Conservation (phyloP, 2,888 invertebrate species). For the Clitarchus hookeri region DNA sequence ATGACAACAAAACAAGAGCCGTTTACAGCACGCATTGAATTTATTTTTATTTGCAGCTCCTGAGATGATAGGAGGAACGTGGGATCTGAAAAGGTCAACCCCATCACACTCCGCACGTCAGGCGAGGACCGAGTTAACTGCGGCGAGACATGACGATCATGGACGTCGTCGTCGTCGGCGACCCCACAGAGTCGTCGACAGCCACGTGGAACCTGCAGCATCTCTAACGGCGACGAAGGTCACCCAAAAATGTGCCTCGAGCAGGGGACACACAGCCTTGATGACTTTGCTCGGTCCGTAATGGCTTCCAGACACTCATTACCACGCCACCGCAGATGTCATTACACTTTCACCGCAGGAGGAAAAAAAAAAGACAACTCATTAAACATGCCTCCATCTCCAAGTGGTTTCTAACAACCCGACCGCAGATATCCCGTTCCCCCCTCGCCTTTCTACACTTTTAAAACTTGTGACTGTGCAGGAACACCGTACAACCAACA, state of each 20-base stretch:
- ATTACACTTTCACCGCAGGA: neutral
- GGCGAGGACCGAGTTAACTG: too few relatives aligned
- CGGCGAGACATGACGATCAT: too few relatives aligned
- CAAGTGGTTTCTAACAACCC: constrained; percentile 10
- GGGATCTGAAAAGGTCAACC: too few relatives aligned
- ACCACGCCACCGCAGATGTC: constrained; percentile 14
- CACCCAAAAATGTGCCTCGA: neutral
- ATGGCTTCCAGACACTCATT: constrained; percentile 14
- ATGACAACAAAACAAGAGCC: too few relatives aligned
- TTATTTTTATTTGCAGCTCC: too few relatives aligned
- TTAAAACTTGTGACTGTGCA: too few relatives aligned
- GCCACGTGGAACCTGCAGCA: neutral
- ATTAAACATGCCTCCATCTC: neutral
- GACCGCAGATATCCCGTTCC: neutral
- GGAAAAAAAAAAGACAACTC: neutral
- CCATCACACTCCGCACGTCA: too few relatives aligned
- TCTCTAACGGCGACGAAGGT: neutral
- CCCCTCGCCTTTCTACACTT: too few relatives aligned
- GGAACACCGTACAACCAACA: too few relatives aligned
- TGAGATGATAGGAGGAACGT: too few relatives aligned
- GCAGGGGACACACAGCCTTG: neutral
- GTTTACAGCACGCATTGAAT: too few relatives aligned
- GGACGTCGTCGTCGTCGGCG: too few relatives aligned
- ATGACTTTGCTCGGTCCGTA: neutral
- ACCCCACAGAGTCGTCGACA: neutral